These are phyloP conservation scores for Drosophila barbarae DNA, from an alignment of 2,888 invertebrate genomes.

Conservation along the genomic window DNA sequence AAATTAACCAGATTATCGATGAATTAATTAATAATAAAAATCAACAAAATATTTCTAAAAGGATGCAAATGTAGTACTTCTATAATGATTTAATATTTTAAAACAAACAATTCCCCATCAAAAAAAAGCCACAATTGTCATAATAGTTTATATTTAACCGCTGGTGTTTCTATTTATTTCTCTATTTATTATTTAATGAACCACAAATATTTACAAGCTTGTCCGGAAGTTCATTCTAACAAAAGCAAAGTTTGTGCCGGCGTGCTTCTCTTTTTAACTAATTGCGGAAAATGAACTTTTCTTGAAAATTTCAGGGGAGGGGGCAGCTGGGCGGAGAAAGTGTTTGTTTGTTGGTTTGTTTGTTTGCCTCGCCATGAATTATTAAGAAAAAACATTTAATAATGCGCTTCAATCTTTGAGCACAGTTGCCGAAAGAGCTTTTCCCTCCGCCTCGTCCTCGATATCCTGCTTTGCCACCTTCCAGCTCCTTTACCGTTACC, in stretches of 20 bases:
- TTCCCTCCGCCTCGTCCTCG: not conserved
- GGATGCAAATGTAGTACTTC: too few species aligned
- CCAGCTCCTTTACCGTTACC: conserved; percentile 25
- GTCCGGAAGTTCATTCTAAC: conserved; percentile 8
- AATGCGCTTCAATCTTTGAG: conserved; percentile 45
- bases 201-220: conserved; percentile 27
- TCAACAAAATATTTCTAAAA: too few species aligned
- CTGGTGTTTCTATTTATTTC: not conserved
- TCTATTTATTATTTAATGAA: conserved; percentile 24
- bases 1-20: not conserved
- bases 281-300: conserved; percentile 31
- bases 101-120: not conserved
- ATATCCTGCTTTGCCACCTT: not conserved
- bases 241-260: conserved; percentile 18
- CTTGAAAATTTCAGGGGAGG: not conserved
- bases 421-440: conserved; percentile 31
- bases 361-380: conserved; percentile 28
- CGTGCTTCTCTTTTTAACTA: conserved; percentile 27
- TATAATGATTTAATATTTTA: not conserved
- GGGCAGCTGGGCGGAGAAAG: not conserved
- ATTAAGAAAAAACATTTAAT: conserved; percentile 45
- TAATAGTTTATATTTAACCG: not conserved
- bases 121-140: not conserved
- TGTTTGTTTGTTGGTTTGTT: conserved; percentile 27
- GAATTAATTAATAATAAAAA: not conserved